Percentiles rank a stretch among this genome's conserved stretches.
These are phyloP conservation scores for Mico argentatus DNA, from an alignment of 2,797 vertebrate genomes.

Conservation along the genomic window DNA sequence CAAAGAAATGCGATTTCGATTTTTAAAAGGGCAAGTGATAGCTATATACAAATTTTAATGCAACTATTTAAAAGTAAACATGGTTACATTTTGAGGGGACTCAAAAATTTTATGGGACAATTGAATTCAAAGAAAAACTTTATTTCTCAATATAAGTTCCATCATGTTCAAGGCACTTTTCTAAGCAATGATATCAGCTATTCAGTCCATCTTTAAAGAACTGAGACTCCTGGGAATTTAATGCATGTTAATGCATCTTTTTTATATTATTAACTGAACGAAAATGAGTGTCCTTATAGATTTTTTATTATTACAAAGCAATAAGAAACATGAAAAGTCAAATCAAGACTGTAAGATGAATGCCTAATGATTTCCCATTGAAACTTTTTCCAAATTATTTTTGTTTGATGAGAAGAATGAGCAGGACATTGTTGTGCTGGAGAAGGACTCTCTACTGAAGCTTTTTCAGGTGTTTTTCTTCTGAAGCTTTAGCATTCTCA, in stretches of 20 bases:
- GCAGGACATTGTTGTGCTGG: neutral
- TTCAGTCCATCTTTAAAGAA: too few species aligned
- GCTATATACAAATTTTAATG: neutral
- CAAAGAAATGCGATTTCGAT: neutral
- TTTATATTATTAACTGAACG: too few species aligned
- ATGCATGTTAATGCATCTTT: too few species aligned
- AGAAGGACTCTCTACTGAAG: neutral
- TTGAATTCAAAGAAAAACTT: neutral
- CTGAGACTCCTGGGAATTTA: too few species aligned
- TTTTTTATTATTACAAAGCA: too few species aligned
- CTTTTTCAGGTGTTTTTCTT: neutral
- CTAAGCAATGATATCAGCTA: too few species aligned
- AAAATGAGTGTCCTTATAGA: too few species aligned
- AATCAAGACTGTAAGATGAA: neutral
- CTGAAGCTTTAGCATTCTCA: neutral
- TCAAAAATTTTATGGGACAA: neutral
- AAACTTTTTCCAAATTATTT: neutral
- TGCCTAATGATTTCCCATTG: neutral
- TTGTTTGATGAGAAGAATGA: neutral
- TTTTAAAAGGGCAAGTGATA: neutral
- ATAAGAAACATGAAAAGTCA: too few species aligned
- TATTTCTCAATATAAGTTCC: too few species aligned
- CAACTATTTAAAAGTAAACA: neutral
- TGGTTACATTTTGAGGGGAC: neutral
- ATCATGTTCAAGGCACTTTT: too few species aligned